phyloP scores from a whole-genome alignment of 2,888 invertebrate genomes.

The Drosophila anomalata region DNA sequence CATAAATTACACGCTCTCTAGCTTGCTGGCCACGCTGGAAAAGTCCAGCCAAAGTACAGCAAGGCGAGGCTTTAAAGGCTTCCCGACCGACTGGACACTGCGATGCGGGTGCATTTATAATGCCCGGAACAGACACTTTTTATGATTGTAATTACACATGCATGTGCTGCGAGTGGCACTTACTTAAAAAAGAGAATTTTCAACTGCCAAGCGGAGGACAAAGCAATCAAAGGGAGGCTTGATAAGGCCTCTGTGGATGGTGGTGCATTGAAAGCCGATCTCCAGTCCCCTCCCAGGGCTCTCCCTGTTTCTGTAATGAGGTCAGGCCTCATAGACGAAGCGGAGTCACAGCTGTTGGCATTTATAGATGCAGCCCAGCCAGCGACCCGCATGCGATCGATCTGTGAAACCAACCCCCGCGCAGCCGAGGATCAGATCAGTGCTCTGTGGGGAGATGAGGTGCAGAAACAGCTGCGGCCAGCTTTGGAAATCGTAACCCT shows the following conservation, averaged over 20 bases:
- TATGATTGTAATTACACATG: slow-evolving; percentile 40
- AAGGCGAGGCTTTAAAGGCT: slow-evolving; percentile 37
- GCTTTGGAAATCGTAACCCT: slow-evolving; percentile 16
- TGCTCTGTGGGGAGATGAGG: slow-evolving; percentile 6
- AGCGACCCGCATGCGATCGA: slow-evolving; percentile 67
- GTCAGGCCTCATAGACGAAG: slow-evolving; percentile 54
- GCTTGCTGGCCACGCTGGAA: slow-evolving; percentile 38
- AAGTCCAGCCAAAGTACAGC: slow-evolving; percentile 34
- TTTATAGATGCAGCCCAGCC: slow-evolving; percentile 48
- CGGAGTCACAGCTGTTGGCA: slow-evolving; percentile 69
- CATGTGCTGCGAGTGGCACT: slow-evolving; percentile 32
- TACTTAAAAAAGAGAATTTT: slow-evolving; percentile 5
- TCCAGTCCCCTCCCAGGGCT: slow-evolving; percentile 17
- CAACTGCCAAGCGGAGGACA: slow-evolving; percentile 15
- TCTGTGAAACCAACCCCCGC: slow-evolving; percentile 69
- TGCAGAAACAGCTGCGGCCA: slow-evolving; percentile 53
- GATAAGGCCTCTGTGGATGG: slow-evolving; percentile 40
- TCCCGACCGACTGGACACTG: slow-evolving; percentile 30
- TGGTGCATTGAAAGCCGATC: slow-evolving; percentile 48
- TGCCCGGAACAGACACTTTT: slow-evolving; percentile 60
- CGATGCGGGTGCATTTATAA: slow-evolving; percentile 63
- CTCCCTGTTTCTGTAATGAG: slow-evolving; percentile 55
- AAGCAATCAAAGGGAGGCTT: slow-evolving; percentile 47
- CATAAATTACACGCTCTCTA: slow-evolving; percentile 72
- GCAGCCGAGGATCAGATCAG: slow-evolving; percentile 36